These are phyloP conservation scores for Bombyx mori DNA, from an alignment of 1,140 invertebrate genomes.

Conservation along the genomic window DNA sequence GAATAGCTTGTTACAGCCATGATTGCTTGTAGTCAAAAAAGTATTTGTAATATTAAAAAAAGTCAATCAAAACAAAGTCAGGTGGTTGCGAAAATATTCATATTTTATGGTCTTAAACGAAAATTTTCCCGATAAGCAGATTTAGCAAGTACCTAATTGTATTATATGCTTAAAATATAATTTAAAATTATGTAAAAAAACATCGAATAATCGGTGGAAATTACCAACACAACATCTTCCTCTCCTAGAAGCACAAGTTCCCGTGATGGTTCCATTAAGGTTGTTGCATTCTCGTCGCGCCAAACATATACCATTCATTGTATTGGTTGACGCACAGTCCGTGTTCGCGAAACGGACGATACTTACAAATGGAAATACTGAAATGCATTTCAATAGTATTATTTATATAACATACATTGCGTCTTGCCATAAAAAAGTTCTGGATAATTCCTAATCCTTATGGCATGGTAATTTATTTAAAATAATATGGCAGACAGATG, in stretches of 20 bases:
- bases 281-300: conserved; percentile 81
- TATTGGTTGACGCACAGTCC: conserved; percentile 75
- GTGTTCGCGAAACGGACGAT: conserved; percentile 81
- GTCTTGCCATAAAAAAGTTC: not conserved
- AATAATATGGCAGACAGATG: no score
- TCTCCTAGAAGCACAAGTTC: conserved; percentile 77
- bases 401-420: not conserved
- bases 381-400: conserved; percentile 9
- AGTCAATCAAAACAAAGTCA: no score
- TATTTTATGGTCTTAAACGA: no score
- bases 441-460: not conserved
- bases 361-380: conserved; percentile 80
- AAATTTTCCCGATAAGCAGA: no score
- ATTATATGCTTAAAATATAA: no score
- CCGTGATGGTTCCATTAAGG: conserved; percentile 78
- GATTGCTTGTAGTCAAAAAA: no score
- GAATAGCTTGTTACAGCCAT: no score
- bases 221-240: conserved; percentile 85
- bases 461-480: no score
- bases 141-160: no score
- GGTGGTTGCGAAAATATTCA: no score
- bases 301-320: conserved; percentile 81
- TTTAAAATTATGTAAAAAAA: no score
- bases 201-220: conserved; percentile 29
- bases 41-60: no score